Evolutionary conservation across 2,113 vertebrate genomes (phyloP).

Genomic region (Calonectris borealis): DNA sequence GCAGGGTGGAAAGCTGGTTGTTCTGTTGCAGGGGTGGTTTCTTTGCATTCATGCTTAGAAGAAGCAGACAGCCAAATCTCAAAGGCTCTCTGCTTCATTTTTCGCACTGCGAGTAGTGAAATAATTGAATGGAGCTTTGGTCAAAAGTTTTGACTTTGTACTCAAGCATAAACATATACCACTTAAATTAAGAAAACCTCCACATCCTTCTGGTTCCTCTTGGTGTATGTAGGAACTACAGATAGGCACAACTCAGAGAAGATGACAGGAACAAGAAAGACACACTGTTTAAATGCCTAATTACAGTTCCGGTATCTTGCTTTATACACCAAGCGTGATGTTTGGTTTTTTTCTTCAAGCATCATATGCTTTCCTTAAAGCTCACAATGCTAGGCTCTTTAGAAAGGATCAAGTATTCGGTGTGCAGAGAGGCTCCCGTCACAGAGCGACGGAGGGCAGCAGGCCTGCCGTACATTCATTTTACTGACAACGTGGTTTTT

Average conservation of each 20-base stretch:
- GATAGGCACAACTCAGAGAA: background rate
- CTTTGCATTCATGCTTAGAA: background rate
- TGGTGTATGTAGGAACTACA: background rate
- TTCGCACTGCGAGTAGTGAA: background rate
- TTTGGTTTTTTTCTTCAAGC: background rate
- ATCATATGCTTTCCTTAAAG: background rate
- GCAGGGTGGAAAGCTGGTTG: background rate
- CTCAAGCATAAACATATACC: background rate
- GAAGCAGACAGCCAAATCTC: background rate
- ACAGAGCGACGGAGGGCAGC: background rate
- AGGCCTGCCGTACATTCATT: background rate
- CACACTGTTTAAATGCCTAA: background rate
- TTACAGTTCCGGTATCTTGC: background rate
- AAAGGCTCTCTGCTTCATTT: background rate
- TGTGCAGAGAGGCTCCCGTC: background rate
- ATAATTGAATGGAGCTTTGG: background rate
- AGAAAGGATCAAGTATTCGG: background rate
- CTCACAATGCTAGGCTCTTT: background rate
- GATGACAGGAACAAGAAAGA: background rate
- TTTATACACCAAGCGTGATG: background rate
- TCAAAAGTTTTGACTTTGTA: background rate
- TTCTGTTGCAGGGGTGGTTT: background rate
- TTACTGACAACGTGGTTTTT: background rate
- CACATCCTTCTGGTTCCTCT: background rate
- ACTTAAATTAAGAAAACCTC: background rate